Conservation (phyloP, 2,797 vertebrate genomes). For the Tarsius wallacei region DNA sequence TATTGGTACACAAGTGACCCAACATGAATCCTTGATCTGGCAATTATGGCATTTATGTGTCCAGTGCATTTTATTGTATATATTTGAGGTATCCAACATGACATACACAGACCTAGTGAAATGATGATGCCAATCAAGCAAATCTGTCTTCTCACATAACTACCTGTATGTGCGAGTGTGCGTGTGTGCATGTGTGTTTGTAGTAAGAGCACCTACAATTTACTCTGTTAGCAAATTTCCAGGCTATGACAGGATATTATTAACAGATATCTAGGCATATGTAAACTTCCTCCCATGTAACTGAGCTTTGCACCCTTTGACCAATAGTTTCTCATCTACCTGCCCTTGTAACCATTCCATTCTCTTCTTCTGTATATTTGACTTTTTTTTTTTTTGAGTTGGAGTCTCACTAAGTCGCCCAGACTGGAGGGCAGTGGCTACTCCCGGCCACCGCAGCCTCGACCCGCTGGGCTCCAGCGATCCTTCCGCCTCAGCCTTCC, state of each 20-base stretch:
- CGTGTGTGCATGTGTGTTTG: no score
- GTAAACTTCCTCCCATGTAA: no score
- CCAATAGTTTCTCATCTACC: not conserved
- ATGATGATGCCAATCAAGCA: not conserved
- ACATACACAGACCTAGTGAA: not conserved
- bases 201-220: not conserved
- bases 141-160: not conserved
- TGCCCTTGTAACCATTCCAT: not conserved
- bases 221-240: not conserved
- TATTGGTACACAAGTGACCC: no score
- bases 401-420: no score
- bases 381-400: no score
- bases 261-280: no score
- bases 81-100: not conserved
- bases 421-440: no score
- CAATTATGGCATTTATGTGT: not conserved
- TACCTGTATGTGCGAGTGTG: not conserved
- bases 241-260: not conserved
- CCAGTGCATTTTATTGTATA: not conserved
- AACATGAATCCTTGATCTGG: not conserved
- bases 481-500: no score
- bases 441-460: no score
- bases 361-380: not conserved
- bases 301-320: not conserved
- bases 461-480: no score